Evolutionary conservation across 2,113 vertebrate genomes (phyloP), one percentile per base, ranked within the genome.

Genomic region (Plectropomus leopardus): DNA sequence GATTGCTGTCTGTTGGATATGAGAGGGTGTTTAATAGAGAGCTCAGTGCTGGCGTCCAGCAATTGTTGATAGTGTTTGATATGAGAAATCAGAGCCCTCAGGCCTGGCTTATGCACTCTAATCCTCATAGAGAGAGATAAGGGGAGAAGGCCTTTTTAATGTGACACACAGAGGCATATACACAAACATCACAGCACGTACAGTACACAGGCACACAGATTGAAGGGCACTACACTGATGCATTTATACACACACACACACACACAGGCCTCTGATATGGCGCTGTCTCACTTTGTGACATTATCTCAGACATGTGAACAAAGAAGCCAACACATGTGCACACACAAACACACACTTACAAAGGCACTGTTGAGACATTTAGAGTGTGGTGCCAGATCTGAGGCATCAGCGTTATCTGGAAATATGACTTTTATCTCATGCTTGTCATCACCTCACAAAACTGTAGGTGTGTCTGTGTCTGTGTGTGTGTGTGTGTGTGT

Each of bases 41-140:
- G 83, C 82, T 87, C 77, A 61, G 61, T 16, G 73, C 17, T 21
- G 16, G 54, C 34, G 75, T 88, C 90, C 86, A 70, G 84, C 26
- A 24, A 75, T 81, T 76, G 58, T 85, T 80, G 87, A 92, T 89
- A 54, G 66, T 71, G 72, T 84, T 87, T 90, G 87, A 91, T 88
- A 92, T 57, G 66, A 65, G 61, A 47, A 78, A 85, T 79, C 48
- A 1, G 77, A 72, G 42, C 64, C 86, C 78, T 66, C 68, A 30
- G 90, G 87, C 86, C 77, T 82, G 68, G 84, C 32, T 93, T 86
- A 87, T 82, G 76, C 84, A 74, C 71, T 90, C 80, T 91, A 90
- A 91, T 93, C 84, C 84, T 87, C 75, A 21, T 54, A 14, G 72
- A 76, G 40, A 77, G 50, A 85, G 91, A 90, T 92, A 91, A 90